Base-by-base conservation (phyloP, 1,140 invertebrate species). In the Drosophila willistoni region DNA sequence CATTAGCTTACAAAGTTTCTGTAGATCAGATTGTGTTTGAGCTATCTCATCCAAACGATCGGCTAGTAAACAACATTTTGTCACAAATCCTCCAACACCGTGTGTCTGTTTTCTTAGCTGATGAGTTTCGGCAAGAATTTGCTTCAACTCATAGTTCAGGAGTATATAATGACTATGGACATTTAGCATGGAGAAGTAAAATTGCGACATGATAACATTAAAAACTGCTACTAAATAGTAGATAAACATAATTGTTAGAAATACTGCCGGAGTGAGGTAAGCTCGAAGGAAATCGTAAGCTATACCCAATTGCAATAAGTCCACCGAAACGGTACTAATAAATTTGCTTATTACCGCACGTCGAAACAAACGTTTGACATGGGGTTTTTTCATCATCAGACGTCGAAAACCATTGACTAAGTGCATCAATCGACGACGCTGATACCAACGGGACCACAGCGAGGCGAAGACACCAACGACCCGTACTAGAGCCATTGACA, bases 31-130 rank as follows among this genome's bases (percentile, higher is more conserved):
- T 7, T 67, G 73, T 1, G 22, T 10, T 5, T 19, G 41, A 9
- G 47, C 44, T 14, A 75, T 17, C 0, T 22, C 13, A 3, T 73
- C 73, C 33, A 75, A n/a, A 5, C 17, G 33, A 62, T 75, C 73
- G 2, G 73, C 29, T 1, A 75, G 14, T 7, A 1, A 6, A 7
- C 73, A 75, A 6, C 73, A 75, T 19, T 39, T 62, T 7, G 63
- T 62, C 64, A 75, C 56, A 19, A 75, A 62, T 6, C 25, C 41
- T 3, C 69, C 71, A 51, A 10, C 3, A 12, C 33, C 33, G 1
- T 9, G 17, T 3, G 62, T 39, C 1, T 4, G 14, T 0, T 42
- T 19, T 13, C 44, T 67, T 17, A 75, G 14, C 1, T 13, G 3
- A 0, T 5, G 14, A 14, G 56, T 14, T 19, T 73, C 71, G 1